A percentile compares a stretch with the other conserved stretches of the same genome.
These are phyloP conservation scores for Sebastes trivittatus DNA, from an alignment of 2,797 vertebrate genomes.

Conservation along the genomic window DNA sequence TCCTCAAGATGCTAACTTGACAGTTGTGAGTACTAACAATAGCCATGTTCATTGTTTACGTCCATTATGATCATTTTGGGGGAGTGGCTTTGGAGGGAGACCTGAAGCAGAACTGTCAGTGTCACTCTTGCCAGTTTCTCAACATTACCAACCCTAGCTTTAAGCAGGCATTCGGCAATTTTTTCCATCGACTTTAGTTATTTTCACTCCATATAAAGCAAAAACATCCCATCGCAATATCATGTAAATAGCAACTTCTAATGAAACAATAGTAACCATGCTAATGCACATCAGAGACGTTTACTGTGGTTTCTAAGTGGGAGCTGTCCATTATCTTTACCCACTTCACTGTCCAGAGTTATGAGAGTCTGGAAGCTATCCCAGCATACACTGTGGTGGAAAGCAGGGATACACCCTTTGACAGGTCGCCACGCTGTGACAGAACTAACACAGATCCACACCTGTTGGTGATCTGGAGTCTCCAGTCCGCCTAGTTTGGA, in stretches of 20 bases:
- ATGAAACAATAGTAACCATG: not conserved
- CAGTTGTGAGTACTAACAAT: too few relatives aligned
- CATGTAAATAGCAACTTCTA: not conserved
- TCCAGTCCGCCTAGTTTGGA: slow-evolving; percentile 10
- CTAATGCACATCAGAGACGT: not conserved
- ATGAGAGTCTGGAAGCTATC: not conserved
- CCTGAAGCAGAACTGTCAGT: too few relatives aligned
- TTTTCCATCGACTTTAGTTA: not conserved
- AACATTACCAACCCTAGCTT: too few relatives aligned
- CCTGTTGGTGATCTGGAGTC: slow-evolving; percentile 8
- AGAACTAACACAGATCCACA: slow-evolving; percentile 17
- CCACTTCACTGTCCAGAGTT: not conserved
- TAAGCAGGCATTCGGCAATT: not conserved
- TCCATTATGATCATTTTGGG: too few relatives aligned
- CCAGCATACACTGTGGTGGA: not conserved
- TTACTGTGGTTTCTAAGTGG: not conserved
- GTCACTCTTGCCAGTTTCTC: too few relatives aligned
- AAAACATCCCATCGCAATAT: not conserved
- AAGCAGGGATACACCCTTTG: slow-evolving; percentile 7
- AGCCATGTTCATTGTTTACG: too few relatives aligned
- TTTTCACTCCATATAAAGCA: not conserved
- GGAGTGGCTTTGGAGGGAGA: too few relatives aligned
- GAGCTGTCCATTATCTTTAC: not conserved
- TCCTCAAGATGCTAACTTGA: too few relatives aligned
- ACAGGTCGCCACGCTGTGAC: not conserved